Conservation (phyloP, 2,888 invertebrate genomes). For the Apocheima hispidaria region DNA sequence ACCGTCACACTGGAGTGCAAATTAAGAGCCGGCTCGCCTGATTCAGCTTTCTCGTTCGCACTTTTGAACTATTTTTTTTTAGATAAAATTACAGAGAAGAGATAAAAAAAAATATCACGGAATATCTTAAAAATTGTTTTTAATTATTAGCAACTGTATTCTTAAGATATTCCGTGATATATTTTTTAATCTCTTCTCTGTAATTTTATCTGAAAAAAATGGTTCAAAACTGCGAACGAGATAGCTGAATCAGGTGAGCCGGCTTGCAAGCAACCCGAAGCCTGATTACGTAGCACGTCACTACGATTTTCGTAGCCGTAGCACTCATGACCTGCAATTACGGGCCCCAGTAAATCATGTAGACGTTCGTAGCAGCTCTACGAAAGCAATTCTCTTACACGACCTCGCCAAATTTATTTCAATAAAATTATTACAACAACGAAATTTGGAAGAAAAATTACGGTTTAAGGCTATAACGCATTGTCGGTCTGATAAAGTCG, state of each 20-base stretch:
- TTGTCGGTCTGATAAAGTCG: conserved; percentile 25
- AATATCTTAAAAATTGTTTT: no score
- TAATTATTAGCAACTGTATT: no score
- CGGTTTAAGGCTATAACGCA: conserved; percentile 7
- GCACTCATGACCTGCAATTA: conserved; percentile 40
- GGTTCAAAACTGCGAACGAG: no score
- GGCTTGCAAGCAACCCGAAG: conserved; percentile 31
- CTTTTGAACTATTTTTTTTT: no score
- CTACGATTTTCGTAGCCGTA: conserved; percentile 35
- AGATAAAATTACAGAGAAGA: no score
- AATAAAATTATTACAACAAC: conserved; percentile 26
- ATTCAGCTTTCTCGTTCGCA: no score
- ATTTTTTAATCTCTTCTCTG: no score
- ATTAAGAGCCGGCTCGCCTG: no score
- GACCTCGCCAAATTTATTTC: conserved; percentile 25
- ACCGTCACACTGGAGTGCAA: conserved; percentile 28
- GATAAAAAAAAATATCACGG: no score
- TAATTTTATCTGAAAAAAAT: no score
- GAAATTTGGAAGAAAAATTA: conserved; percentile 18
- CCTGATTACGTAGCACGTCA: conserved; percentile 36
- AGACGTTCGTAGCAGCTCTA: conserved; percentile 34
- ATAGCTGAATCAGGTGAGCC: no score
- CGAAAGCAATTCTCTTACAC: conserved; percentile 34
- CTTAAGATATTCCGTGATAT: no score
- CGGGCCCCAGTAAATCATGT: conserved; percentile 39